These are phyloP conservation scores for Acrocephalus kingi DNA, from an alignment of 2,113 vertebrate species.

Conservation along the genomic window DNA sequence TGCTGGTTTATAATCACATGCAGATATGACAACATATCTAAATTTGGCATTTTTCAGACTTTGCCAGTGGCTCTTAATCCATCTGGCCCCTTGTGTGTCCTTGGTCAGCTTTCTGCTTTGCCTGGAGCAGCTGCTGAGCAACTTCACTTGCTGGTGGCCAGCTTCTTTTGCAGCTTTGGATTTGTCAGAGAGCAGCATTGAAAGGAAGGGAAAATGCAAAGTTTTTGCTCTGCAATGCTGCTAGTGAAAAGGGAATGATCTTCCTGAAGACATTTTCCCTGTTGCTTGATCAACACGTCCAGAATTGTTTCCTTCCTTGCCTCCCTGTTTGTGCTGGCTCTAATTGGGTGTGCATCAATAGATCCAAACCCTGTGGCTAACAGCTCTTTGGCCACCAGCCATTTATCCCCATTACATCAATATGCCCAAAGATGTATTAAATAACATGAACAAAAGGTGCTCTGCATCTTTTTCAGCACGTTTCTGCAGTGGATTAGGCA, in stretches of 20 bases:
- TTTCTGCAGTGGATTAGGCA: not conserved
- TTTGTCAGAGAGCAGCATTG: not conserved
- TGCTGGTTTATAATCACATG: not conserved
- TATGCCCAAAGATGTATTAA: not conserved
- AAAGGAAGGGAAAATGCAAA: not conserved
- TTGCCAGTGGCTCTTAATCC: not conserved
- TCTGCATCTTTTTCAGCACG: not conserved
- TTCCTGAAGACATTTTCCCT: not conserved
- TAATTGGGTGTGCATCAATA: not conserved
- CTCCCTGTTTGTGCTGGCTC: not conserved
- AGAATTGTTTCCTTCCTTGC: not conserved
- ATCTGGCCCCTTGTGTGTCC: not conserved
- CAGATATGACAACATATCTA: not conserved
- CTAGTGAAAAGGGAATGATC: not conserved
- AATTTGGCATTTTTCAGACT: not conserved
- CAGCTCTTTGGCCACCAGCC: not conserved
- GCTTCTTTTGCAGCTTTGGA: not conserved
- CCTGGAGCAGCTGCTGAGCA: not conserved
- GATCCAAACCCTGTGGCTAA: not conserved
- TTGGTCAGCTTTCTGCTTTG: not conserved
- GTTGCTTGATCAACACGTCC: rapidly evolving
- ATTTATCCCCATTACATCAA: not conserved
- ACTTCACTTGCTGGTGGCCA: not conserved
- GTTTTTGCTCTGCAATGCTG: not conserved
- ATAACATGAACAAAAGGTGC: not conserved